Evolutionary conservation across 2,113 vertebrate species (phyloP), one percentile per base, ranked within the genome.

Genomic region (Channa argus): DNA sequence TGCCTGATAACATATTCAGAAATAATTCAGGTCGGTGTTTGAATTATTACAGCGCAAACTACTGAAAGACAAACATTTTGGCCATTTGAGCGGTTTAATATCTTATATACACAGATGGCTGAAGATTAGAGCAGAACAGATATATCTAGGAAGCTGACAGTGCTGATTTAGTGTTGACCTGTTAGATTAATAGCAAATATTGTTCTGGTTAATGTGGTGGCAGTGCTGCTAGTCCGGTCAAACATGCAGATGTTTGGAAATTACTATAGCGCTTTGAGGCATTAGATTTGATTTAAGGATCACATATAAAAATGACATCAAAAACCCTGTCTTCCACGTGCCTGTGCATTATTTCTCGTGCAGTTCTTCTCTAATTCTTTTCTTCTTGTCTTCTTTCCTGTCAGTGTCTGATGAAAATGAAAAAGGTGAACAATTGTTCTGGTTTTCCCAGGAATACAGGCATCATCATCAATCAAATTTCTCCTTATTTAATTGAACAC

Each of bases 181-280:
- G 65, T 44, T 61, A 68, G 74, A 91, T 84, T 70, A 83, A 86
- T 65, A 69, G 41, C 64, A 89, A 84, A 86, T 72, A 73, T 47
- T 53, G 52, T 7, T 34, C 54, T 60, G n/a, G 53, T 45, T 56
- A n/a, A 58, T 50, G 38, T 46, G 66, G 54, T 39, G 53, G 15
- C 49, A 8, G 33, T 3, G 34, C 43, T 70, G 70, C 67, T 33
- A 47, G 52, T 66, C 55, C 46, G 44, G 74, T 72, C 58, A 68
- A 60, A 77, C 64, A 77, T n/a, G 34, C 65, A 50, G 43, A 43
- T 45, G 46, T 63, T 24, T 24, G 24, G 54, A 43, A 58, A 79
- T 77, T 12, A 43, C 45, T 44, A 45, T 15, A 38, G 52, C 5
- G 39, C 43, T 59, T 52, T 37, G 47, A 70, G 14, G 41, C 4